These are phyloP conservation scores for Oncorhynchus kisutch DNA, from an alignment of 2,113 vertebrate species.

Conservation along the genomic window DNA sequence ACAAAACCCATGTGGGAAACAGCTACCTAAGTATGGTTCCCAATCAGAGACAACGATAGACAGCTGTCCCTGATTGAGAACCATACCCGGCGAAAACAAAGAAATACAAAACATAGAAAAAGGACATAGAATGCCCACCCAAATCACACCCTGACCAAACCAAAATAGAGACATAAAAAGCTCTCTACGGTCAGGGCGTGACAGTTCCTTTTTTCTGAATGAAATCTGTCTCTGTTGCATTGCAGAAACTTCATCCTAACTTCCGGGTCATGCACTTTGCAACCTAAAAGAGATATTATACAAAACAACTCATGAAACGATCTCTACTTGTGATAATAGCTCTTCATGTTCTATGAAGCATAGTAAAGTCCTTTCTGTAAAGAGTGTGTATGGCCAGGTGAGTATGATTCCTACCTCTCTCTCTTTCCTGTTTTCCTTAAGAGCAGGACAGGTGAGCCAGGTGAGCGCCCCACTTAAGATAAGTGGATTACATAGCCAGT, in stretches of 20 bases:
- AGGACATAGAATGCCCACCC: too few species aligned
- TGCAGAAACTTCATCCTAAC: slow-evolving; percentile 48
- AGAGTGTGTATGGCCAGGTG: slow-evolving; percentile 59
- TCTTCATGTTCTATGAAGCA: slow-evolving; percentile 52
- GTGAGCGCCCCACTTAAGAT: slow-evolving; percentile 61
- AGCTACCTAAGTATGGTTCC: too few species aligned
- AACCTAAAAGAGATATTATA: slow-evolving; percentile 40
- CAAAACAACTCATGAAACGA: slow-evolving; percentile 55
- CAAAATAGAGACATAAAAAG: too few species aligned
- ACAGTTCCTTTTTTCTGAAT: slow-evolving; percentile 3
- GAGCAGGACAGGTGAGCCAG: slow-evolving; percentile 60
- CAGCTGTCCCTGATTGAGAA: too few species aligned
- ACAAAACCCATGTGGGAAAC: too few species aligned
- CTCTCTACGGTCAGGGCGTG: too few species aligned
- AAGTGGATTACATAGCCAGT: slow-evolving; percentile 62
- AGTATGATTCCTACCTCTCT: slow-evolving; percentile 37
- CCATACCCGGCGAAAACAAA: too few species aligned
- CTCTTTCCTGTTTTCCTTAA: slow-evolving; percentile 60
- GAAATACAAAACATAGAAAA: too few species aligned
- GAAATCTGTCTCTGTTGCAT: not conserved
- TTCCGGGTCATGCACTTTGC: slow-evolving; percentile 53
- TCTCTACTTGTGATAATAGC: slow-evolving; percentile 51
- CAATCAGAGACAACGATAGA: too few species aligned
- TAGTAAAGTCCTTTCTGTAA: slow-evolving; percentile 47
- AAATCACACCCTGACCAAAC: too few species aligned